Evolutionary conservation across 2,797 vertebrate genomes (phyloP), one percentile per base, ranked within the genome.

Genomic region (Silurus aristotelis): DNA sequence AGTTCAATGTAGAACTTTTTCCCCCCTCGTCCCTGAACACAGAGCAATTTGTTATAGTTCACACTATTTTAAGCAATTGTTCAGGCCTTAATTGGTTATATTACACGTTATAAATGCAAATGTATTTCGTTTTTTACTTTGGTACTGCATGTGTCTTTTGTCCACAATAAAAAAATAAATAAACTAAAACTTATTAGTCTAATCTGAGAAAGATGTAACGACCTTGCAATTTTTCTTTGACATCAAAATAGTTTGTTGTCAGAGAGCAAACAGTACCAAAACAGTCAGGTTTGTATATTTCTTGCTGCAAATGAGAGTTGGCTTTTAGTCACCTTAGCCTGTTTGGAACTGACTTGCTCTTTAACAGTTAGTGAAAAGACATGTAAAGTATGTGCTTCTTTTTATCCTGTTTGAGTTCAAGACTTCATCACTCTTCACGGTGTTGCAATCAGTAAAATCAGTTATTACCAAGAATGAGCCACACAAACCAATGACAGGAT

Each of bases 1-100:
- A 99, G 92, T 90, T 99, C 98, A 48, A 97, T 94, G 92, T 97
- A 94, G 93, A 99, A 98, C 92, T 99, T 99, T 92, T 99, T 99
- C 76, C 97, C 97, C 84, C 98, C 98, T 7, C 98, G 97, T 85
- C 98, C 95, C 98, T 98, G 92, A 38, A 86, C 27, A 61, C 3
- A 63, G 73, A 64, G 38, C 79, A 27, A 58, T 25, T 56, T 58
- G 46, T 12, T 9, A 64, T 7, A 48, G 15, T 15, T 25, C 27
- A 80, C 58, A 15, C 12, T 9, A 15, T 58, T 15, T n/a, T 73
- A 43, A 8, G 31, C 55, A 31, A 52, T 20, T 46, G 3, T 43
- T 61, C 4, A 78, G 56, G 58, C 22, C 12, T 22, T 8, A 12
- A 43, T 38, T 61, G 56, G 10, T 61, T 61, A 79, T 43, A 46